These are phyloP conservation scores for Hemaris fuciformis DNA, from an alignment of 2,888 invertebrate species.

Conservation along the genomic window DNA sequence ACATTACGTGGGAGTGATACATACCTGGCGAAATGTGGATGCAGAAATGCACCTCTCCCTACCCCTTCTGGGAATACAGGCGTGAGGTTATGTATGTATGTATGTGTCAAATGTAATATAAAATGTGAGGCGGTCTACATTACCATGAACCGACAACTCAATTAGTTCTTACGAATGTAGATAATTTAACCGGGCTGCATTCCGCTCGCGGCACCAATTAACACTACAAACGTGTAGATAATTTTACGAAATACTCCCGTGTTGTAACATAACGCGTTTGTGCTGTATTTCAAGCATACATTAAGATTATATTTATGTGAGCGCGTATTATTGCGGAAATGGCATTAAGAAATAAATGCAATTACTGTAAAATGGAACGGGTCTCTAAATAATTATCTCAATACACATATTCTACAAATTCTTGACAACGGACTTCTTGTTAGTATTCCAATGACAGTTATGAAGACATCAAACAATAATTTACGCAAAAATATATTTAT, in stretches of 20 bases:
- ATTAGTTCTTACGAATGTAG: constrained; percentile 3
- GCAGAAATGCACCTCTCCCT: no score
- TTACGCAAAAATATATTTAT: not conserved
- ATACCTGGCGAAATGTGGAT: no score
- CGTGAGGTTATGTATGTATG: no score
- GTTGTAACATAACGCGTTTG: not conserved
- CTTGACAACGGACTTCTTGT: not conserved
- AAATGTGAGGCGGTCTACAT: not conserved
- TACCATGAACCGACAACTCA: constrained; percentile 1
- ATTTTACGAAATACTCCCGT: constrained; percentile 2
- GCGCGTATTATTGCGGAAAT: not conserved
- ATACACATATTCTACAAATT: constrained; percentile 3
- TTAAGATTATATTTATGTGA: constrained; percentile 2
- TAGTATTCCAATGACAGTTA: not conserved
- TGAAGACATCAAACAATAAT: not conserved
- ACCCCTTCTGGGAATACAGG: no score
- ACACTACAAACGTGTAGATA: constrained; percentile 1
- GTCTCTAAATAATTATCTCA: constrained; percentile 11
- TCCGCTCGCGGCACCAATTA: constrained; percentile 4
- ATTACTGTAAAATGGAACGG: constrained; percentile 21
- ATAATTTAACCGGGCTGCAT: constrained; percentile 6
- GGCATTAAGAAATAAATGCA: constrained; percentile 19
- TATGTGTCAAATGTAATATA: not conserved
- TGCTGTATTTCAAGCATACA: constrained; percentile 1
- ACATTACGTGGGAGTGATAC: no score